Evolutionary conservation across 2,113 vertebrate species (phyloP).

Genomic region (Corydoras sp.): DNA sequence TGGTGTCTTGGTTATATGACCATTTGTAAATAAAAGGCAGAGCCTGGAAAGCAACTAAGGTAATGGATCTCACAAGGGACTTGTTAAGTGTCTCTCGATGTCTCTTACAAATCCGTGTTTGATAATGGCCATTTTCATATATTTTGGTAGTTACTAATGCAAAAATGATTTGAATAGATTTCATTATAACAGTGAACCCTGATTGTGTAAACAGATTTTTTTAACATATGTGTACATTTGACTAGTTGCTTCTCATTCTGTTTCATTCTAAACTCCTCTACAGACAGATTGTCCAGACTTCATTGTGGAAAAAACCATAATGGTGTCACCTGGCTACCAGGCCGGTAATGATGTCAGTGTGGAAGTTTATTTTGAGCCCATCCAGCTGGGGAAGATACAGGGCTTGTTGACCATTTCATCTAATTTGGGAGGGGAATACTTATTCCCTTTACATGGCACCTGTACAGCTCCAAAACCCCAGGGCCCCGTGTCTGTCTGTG

Average conservation of each 20-base stretch:
- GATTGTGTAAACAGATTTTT: background rate
- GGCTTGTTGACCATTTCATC: constrained; percentile 68
- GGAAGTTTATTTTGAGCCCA: constrained; percentile 77
- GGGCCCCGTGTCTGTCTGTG: constrained; percentile 69
- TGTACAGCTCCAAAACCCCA: constrained; percentile 73
- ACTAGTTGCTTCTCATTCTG: background rate
- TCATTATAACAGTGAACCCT: background rate
- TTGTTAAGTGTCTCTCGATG: too few species aligned
- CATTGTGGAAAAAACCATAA: constrained; percentile 62
- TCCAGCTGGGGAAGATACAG: constrained; percentile 70
- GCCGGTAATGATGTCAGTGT: constrained; percentile 65
- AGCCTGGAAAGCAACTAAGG: too few species aligned
- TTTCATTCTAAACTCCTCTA: background rate
- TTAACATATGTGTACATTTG: background rate
- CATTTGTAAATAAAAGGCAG: too few species aligned
- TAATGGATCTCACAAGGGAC: too few species aligned
- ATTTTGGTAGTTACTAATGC: too few species aligned
- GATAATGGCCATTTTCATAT: too few species aligned
- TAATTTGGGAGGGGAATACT: constrained; percentile 60
- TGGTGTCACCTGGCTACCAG: constrained; percentile 51
- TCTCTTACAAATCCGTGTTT: too few species aligned
- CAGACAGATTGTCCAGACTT: constrained; percentile 73
- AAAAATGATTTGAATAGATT: background rate
- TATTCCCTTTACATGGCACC: constrained; percentile 69
- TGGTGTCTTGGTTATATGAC: too few species aligned